A percentile compares a stretch with the other conserved stretches of the same genome.
phyloP scores from a whole-genome alignment of 2,888 invertebrate species.

The Electrophaes corylata region DNA sequence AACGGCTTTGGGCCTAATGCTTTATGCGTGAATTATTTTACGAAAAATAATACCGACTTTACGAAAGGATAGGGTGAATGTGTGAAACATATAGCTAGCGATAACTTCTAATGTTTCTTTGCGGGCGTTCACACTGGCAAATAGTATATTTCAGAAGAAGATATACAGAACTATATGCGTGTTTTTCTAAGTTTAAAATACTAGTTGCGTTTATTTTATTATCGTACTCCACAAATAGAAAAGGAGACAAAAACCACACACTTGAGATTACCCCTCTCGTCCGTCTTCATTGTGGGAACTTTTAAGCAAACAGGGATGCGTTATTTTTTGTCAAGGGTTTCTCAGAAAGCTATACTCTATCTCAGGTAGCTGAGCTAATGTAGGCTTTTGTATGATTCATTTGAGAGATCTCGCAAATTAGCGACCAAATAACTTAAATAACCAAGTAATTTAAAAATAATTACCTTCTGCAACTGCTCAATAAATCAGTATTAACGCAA shows the following conservation, averaged over 20 bases:
- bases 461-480: no score
- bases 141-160: slow-evolving; percentile 6
- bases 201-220: slow-evolving; percentile 68
- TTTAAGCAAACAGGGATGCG: slow-evolving; percentile 66
- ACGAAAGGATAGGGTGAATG: slow-evolving; percentile 37
- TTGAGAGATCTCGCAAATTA: slow-evolving; percentile 46
- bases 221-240: slow-evolving; percentile 74
- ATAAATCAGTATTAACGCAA: no score
- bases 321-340: slow-evolving; percentile 62
- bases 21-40: slow-evolving; percentile 68
- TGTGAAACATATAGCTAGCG: slow-evolving; percentile 20
- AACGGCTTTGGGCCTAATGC: slow-evolving; percentile 70
- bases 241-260: slow-evolving; percentile 76
- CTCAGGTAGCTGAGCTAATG: slow-evolving; percentile 72
- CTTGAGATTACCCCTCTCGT: slow-evolving; percentile 76
- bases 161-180: slow-evolving; percentile 11
- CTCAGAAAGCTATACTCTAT: slow-evolving; percentile 63
- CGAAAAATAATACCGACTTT: slow-evolving; percentile 58
- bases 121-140: slow-evolving; percentile 14
- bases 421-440: slow-evolving; percentile 22
- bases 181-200: slow-evolving; percentile 45
- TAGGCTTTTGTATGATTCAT: slow-evolving; percentile 56
- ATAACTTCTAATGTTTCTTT: slow-evolving; percentile 33
- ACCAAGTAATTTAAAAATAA: slow-evolving; percentile 19
- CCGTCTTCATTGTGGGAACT: slow-evolving; percentile 75